Evolutionary conservation across 2,888 invertebrate species (phyloP), one percentile per base, ranked within the genome.

Genomic region (Argyresthia albistria): DNA sequence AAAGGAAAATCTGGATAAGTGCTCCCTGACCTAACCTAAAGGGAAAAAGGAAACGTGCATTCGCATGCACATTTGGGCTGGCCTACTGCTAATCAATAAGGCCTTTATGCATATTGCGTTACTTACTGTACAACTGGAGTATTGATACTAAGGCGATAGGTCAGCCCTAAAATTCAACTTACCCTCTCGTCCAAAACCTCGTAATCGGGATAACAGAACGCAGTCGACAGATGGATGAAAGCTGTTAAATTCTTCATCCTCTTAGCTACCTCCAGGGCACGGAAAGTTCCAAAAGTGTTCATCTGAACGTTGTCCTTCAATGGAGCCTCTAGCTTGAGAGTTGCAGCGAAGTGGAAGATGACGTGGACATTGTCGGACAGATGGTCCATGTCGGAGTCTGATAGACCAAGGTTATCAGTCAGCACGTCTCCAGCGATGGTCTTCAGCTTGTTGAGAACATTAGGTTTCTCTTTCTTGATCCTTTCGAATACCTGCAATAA

Each of bases 141-240:
- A 6, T 25, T 25, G 6, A 25, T 6, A 25, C 6, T 25, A 25
- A n/a, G n/a, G n/a, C n/a, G n/a, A n/a, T n/a, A n/a, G n/a, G n/a
- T n/a, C n/a, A n/a, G n/a, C n/a, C n/a, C n/a, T n/a, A n/a, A n/a
- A n/a, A n/a, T n/a, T n/a, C n/a, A n/a, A 25, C 62, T 57, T 62
- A 87, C 86, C 70, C 63, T 79, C 61, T 87, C 86, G n/a, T 68
- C 75, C 53, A 87, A 65, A 50, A 78, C 63, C 60, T 77, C 74
- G 51, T 94, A 90, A 70, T 98, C 97, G 59, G 97, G 96, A 69
- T 98, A 97, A 70, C 98, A 97, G 74, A 97, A 99, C 0, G 98
- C 98, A 0, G 98, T 98, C 10, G 97, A 97, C 11, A 97, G 89
- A 73, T 99, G 97, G 0, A 98, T 89, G 56, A 97, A 92, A 0